Evolutionary conservation across 1,140 invertebrate species (phyloP).

Genomic region (Gonatopus flavifemur): DNA sequence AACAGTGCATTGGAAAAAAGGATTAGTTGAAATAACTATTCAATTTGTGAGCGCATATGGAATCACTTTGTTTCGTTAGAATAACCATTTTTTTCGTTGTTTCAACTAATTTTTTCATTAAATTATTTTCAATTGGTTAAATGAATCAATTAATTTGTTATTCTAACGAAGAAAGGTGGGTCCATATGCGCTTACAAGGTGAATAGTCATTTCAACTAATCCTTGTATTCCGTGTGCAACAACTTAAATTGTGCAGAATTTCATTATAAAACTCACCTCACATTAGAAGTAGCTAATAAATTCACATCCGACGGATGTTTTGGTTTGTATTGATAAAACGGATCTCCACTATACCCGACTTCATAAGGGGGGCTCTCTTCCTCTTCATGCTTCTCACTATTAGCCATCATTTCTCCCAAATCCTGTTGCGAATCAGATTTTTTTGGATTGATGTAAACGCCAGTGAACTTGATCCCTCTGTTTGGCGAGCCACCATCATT

Average conservation of each 20-base stretch:
- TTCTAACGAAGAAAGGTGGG: no score
- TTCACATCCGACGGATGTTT: constrained; percentile 60
- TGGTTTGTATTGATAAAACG: constrained; percentile 59
- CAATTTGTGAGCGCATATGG: no score
- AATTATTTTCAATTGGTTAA: no score
- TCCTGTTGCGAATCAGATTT: constrained; percentile 39
- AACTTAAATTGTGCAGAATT: neutral
- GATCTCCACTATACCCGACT: constrained; percentile 39
- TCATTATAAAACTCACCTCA: constrained; percentile 41
- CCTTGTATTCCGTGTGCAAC: neutral
- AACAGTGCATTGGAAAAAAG: neutral
- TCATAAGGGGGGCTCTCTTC: constrained; percentile 26
- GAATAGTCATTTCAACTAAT: no score
- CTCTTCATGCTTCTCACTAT: constrained; percentile 31
- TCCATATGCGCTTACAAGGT: no score
- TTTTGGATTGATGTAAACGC: constrained; percentile 49
- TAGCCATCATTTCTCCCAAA: constrained; percentile 30
- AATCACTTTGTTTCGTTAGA: no score
- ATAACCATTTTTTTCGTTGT: no score
- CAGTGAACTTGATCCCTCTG: constrained; percentile 50
- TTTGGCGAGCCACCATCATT: constrained; percentile 36
- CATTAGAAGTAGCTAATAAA: constrained; percentile 52
- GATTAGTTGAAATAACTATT: no score
- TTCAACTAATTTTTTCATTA: no score
- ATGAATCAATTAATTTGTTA: no score